phyloP scores from a whole-genome alignment of 2,797 vertebrate species.

The Petrocephalus sullivani region DNA sequence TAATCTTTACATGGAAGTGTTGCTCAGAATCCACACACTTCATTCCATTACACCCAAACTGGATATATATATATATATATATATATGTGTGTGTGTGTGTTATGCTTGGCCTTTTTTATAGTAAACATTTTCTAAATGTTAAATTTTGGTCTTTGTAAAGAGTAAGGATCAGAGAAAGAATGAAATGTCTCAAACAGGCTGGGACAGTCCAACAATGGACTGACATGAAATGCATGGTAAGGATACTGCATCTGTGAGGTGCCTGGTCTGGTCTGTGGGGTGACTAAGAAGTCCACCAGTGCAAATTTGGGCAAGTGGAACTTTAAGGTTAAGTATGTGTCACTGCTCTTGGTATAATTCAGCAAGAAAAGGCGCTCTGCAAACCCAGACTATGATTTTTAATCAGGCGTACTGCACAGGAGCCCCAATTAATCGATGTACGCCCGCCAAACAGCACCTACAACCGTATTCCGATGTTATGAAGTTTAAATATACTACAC shows the following conservation, averaged over 20 bases:
- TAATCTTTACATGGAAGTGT: background rate
- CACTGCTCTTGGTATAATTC: background rate
- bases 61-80: background rate
- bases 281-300: background rate
- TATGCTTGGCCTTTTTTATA: background rate
- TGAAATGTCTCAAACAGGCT: background rate
- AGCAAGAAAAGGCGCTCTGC: background rate
- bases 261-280: background rate
- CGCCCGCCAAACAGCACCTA: background rate
- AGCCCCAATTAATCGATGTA: background rate
- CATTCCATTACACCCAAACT: background rate
- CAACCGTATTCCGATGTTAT: background rate
- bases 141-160: background rate
- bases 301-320: background rate
- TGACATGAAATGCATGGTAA: background rate
- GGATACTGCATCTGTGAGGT: background rate
- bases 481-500: background rate
- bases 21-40: conserved; percentile 9
- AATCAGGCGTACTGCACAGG: background rate
- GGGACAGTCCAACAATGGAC: background rate
- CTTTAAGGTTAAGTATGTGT: background rate
- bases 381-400: background rate
- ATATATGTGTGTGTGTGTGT: background rate
- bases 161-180: background rate
- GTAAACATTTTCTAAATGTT: background rate